These are phyloP conservation scores for Acanthosoma haemorrhoidale DNA, from an alignment of 2,888 invertebrate species.

Conservation along the genomic window DNA sequence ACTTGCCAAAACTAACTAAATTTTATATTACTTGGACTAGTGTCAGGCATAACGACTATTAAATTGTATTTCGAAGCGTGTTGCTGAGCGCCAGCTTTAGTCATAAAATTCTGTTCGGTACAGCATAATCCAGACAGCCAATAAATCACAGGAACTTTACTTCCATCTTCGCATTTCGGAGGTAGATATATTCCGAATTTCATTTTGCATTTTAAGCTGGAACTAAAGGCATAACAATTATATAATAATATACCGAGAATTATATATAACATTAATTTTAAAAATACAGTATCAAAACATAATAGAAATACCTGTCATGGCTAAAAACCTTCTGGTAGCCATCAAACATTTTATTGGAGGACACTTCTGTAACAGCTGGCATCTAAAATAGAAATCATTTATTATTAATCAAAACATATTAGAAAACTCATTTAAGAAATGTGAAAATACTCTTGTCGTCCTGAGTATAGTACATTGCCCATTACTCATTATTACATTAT, in stretches of 20 bases:
- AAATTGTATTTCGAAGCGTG: slow-evolving; percentile 81
- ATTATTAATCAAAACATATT: too few relatives aligned
- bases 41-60: slow-evolving; percentile 89
- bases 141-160: slow-evolving; percentile 73
- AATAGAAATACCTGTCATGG: slow-evolving; percentile 63
- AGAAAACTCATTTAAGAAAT: too few relatives aligned
- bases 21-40: slow-evolving; percentile 65
- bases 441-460: too few relatives aligned
- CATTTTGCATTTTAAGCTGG: slow-evolving; percentile 79
- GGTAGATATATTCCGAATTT: slow-evolving; percentile 90
- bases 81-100: slow-evolving; percentile 91
- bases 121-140: slow-evolving; percentile 91
- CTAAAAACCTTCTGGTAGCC: slow-evolving; percentile 80
- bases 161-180: slow-evolving; percentile 55
- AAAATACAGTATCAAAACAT: not conserved
- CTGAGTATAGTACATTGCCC: too few relatives aligned
- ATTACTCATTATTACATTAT: too few relatives aligned
- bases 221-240: slow-evolving; percentile 51
- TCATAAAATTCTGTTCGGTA: slow-evolving; percentile 90
- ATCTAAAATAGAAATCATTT: not conserved
- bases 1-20: not conserved
- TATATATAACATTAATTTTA: too few relatives aligned
- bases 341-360: slow-evolving; percentile 68
- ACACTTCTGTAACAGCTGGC: slow-evolving; percentile 49
- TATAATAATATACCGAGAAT: not conserved